A percentile compares a stretch with the other conserved stretches of the same genome.
Evolutionary conservation across 2,797 vertebrate genomes (phyloP).

Genomic region (Holocentrus rufus): DNA sequence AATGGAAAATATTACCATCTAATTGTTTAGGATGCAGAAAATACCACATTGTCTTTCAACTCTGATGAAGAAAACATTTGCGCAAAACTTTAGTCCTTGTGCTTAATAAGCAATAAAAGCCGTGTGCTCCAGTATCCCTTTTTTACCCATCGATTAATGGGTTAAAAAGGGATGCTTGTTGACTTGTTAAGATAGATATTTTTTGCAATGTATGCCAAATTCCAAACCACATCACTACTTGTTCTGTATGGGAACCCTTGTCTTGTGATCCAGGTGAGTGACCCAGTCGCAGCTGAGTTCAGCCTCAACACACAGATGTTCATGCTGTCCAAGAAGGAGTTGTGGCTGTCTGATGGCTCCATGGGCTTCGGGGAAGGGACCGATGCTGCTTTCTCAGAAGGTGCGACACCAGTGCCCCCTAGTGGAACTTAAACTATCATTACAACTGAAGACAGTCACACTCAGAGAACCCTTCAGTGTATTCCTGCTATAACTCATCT

Average conservation of each 20-base stretch:
- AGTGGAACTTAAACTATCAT: slow-evolving; percentile 31
- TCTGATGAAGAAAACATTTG: too few relatives aligned
- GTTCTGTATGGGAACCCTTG: slow-evolving; percentile 1
- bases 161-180: too few relatives aligned
- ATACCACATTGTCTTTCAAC: too few relatives aligned
- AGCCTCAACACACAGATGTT: slow-evolving; percentile 90
- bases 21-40: too few relatives aligned
- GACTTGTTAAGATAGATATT: neutral
- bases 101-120: too few relatives aligned
- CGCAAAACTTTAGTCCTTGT: too few relatives aligned
- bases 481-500: neutral
- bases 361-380: slow-evolving; percentile 88
- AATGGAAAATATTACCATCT: neutral
- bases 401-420: slow-evolving; percentile 70
- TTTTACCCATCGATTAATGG: too few relatives aligned
- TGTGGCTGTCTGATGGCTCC: slow-evolving; percentile 88
- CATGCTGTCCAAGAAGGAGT: slow-evolving; percentile 85
- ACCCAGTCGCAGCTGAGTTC: slow-evolving; percentile 88
- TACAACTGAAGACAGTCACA: slow-evolving; percentile 10
- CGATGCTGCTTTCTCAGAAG: slow-evolving; percentile 86
- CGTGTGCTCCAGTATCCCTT: too few relatives aligned
- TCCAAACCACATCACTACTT: neutral
- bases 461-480: neutral
- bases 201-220: neutral
- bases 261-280: slow-evolving; percentile 81